Conservation (phyloP, 2,888 invertebrate species). For the Leptopilina myrica region DNA sequence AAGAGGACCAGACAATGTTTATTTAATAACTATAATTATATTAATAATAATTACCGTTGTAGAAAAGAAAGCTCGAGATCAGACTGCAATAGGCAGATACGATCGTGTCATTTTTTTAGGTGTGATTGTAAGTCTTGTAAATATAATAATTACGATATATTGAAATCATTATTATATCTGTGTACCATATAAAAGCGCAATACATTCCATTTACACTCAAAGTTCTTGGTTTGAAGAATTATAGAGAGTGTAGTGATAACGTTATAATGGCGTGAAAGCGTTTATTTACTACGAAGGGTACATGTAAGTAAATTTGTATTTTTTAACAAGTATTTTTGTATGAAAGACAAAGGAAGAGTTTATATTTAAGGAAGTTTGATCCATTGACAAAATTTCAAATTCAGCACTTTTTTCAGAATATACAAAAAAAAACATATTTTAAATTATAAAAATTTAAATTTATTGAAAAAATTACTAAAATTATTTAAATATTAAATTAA, state of each 20-base stretch:
- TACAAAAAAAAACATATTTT: too few species aligned
- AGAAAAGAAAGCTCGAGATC: conserved; percentile 50
- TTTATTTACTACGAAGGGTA: conserved; percentile 56
- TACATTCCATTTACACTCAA: conserved; percentile 71
- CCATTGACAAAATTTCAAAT: too few species aligned
- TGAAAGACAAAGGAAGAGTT: conserved; percentile 37
- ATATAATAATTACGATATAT: conserved; percentile 72
- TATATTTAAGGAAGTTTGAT: not conserved
- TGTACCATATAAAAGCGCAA: conserved; percentile 72
- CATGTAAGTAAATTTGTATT: conserved; percentile 55
- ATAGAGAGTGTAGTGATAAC: conserved; percentile 62
- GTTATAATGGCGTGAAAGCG: conserved; percentile 54
- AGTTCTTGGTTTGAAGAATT: conserved; percentile 51
- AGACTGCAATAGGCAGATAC: conserved; percentile 65
- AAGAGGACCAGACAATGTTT: not conserved
- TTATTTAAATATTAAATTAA: too few species aligned
- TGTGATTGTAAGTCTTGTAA: conserved; percentile 76
- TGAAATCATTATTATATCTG: conserved; percentile 68
- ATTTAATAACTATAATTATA: conserved; percentile 2
- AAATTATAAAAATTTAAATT: too few species aligned
- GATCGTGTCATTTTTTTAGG: conserved; percentile 71
- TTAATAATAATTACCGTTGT: conserved; percentile 8
- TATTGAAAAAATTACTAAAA: too few species aligned
- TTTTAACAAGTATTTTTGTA: conserved; percentile 56
- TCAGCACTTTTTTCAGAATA: too few species aligned